Evolutionary conservation across 2,113 vertebrate species (phyloP).

Genomic region (Etheostoma cragini): DNA sequence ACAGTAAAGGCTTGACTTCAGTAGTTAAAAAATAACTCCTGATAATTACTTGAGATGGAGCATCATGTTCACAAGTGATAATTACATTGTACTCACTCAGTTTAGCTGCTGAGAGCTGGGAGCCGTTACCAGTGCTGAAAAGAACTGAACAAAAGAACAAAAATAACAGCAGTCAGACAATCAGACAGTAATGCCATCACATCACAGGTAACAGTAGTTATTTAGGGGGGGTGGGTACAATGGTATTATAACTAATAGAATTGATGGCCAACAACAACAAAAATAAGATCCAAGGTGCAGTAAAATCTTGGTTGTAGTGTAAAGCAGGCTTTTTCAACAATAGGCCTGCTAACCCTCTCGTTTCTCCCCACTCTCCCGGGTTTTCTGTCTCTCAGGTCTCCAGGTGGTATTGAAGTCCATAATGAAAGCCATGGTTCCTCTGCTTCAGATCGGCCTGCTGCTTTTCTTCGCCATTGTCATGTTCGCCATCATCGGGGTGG

Average conservation of each 20-base stretch:
- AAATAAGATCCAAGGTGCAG: background rate
- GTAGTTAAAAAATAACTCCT: background rate
- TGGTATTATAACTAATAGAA: background rate
- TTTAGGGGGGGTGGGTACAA: background rate
- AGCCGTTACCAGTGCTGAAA: background rate
- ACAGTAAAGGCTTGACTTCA: background rate
- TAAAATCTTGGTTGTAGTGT: background rate
- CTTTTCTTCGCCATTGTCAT: slow-evolving; percentile 99
- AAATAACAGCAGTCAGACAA: background rate
- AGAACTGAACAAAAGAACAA: background rate
- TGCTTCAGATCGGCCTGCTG: slow-evolving; percentile 96
- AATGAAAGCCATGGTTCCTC: slow-evolving; percentile 99
- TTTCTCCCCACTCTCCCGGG: too few species aligned
- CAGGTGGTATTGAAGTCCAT: slow-evolving; percentile 99
- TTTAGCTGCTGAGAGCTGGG: background rate
- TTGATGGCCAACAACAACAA: background rate
- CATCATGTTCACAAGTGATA: background rate
- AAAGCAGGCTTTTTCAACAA: background rate
- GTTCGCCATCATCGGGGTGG: slow-evolving; percentile 98
- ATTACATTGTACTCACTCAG: background rate
- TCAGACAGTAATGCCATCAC: background rate
- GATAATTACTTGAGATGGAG: background rate
- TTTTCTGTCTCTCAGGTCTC: slow-evolving; percentile 83
- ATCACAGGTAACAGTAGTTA: background rate
- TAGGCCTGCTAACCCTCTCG: background rate